Conservation (phyloP, 2,888 invertebrate species). For the Bembecia ichneumoniformis region DNA sequence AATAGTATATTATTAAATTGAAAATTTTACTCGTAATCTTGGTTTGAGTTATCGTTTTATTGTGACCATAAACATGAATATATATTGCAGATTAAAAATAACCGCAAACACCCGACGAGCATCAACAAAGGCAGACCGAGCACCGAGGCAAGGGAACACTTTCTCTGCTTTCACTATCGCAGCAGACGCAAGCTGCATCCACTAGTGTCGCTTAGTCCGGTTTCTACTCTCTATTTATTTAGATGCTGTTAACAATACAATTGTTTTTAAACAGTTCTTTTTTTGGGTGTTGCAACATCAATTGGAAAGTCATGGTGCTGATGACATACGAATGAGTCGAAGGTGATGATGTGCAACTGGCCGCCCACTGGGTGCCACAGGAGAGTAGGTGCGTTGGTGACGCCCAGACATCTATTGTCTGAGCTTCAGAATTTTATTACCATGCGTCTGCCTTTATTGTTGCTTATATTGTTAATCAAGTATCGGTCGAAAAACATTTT, state of each 20-base stretch:
- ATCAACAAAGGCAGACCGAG: neutral
- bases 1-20: too few relatives aligned
- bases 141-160: constrained; percentile 31
- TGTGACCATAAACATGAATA: too few relatives aligned
- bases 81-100: too few relatives aligned
- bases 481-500: too few relatives aligned
- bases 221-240: constrained; percentile 63
- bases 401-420: constrained; percentile 22
- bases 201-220: constrained; percentile 27
- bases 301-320: constrained; percentile 56
- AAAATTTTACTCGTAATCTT: too few relatives aligned
- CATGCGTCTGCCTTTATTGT: neutral
- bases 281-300: constrained; percentile 53
- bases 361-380: constrained; percentile 44
- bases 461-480: too few relatives aligned
- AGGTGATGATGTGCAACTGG: constrained; percentile 49
- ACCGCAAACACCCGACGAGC: too few relatives aligned
- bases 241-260: constrained; percentile 50
- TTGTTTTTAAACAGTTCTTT: constrained; percentile 50
- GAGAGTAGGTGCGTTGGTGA: constrained; percentile 53
- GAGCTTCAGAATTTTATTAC: neutral
- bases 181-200: constrained; percentile 26
- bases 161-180: constrained; percentile 67
- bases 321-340: constrained; percentile 43
- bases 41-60: too few relatives aligned